Base-by-base conservation (phyloP, 2,888 invertebrate species). In the Pseudanteris insignis region DNA sequence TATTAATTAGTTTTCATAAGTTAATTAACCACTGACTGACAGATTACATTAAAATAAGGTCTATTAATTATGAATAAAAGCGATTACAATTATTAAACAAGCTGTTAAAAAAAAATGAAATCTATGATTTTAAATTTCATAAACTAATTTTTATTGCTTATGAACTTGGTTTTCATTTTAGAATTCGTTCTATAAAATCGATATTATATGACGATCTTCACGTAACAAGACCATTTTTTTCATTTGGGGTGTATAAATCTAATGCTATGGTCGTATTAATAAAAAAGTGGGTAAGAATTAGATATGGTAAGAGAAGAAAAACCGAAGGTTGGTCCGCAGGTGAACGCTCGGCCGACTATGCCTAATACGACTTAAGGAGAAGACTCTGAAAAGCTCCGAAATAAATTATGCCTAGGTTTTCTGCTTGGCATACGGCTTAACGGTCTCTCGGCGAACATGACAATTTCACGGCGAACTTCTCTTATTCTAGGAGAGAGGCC, bases 371-470 rank as follows among this genome's bases (percentile, higher is more conserved):
- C 54, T 60, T 41, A 40, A 55, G 48, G 30, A 55, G 55, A 55
- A 61, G 61, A 61, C 51, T 55, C 55, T 55, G 61, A 61, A 55
- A 61, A 61, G 61, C 61, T 38, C 55, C 50, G 55, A 61, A 61
- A 61, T 61, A 61, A 55, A 61, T 55, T 61, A 50, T 34, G 41
- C 28, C 21, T 30, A 25, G 36, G 57, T 43, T 62, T 62, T 62
- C 51, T 47, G 51, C 51, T 36, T 51, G 51, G 57, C 51, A 62
- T 41, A 57, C 62, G 62, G 62, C 62, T 57, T 62, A 62, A 62
- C 62, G 57, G 55, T 46, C 62, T 57, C 57, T 62, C 29, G 57
- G 62, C 41, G 55, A 57, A 55, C 62, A 57, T 53, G 51, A 62
- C 62, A 62, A 62, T 62, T 62, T 62, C 44, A 57, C 62, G 51